phyloP scores from a whole-genome alignment of 2,113 vertebrate species.

The Picathartes gymnocephalus region DNA sequence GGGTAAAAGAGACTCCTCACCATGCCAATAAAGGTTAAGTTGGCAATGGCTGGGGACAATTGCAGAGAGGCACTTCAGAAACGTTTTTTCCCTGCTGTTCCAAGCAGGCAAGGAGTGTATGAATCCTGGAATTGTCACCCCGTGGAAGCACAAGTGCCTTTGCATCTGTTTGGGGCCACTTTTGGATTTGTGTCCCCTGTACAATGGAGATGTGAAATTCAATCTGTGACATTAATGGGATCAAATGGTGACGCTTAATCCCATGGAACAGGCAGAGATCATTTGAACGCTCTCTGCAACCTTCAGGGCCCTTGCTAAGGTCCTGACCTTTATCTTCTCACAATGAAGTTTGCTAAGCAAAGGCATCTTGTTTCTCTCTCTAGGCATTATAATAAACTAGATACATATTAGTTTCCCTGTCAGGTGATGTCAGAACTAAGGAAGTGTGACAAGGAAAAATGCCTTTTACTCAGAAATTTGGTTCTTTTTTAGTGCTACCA shows the following conservation, averaged over 20 bases:
- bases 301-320: not conserved
- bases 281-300: not conserved
- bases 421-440: not conserved
- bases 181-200: not conserved
- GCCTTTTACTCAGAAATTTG: not conserved
- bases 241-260: conserved; percentile 5
- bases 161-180: not conserved
- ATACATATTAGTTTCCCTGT: not conserved
- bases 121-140: not conserved
- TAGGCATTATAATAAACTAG: not conserved
- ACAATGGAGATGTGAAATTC: conserved; percentile 16
- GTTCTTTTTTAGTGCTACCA: not conserved
- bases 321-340: not conserved
- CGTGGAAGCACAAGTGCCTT: not conserved
- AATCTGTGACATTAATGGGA: not conserved
- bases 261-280: not conserved
- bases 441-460: not conserved
- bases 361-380: not conserved
- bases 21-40: not conserved
- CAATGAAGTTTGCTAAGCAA: not conserved
- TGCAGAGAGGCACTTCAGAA: not conserved
- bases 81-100: not conserved
- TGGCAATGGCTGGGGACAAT: not conserved
- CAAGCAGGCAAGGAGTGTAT: not conserved
- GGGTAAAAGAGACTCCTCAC: not conserved